Evolutionary conservation across 2,113 vertebrate species (phyloP), one percentile per base, ranked within the genome.

Genomic region (Cochlearius cochlearius): DNA sequence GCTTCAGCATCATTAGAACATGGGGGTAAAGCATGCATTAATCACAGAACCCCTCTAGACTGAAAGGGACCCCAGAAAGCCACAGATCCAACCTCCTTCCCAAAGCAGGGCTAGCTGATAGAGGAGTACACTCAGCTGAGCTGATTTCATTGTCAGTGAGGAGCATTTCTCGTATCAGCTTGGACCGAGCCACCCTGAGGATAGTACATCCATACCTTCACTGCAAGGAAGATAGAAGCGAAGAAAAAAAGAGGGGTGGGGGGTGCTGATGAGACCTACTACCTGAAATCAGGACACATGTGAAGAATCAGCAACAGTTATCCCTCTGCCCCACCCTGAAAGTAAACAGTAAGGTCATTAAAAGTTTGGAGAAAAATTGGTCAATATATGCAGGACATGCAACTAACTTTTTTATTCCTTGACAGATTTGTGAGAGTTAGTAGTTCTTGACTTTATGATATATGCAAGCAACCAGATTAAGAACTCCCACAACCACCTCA

Each of bases 1-100:
- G 29, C 69, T 68, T 83, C 55, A 66, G 27, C 38, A 41, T 62
- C 11, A 3, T 36, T 77, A 22, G 32, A 88, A 47, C 39, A 68
- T 0, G 1, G 3, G 19, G 5, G 9, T 41, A 60, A 74, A 38
- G 7, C 2, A 4, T 7, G 14, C 27, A 39, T 50, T 36, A 43
- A 34, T 43, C n/a, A 32, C 43, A 72, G 47, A 72, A 72, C 11
- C 22, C 25, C 47, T 78, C 36, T n/a, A 43, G 53, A 50, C 30
- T 58, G 21, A 75, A 88, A 75, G 30, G 23, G 6, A 29, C 19
- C 36, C 39, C 43, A 63, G 19, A 25, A 85, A 63, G 6, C 36
- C 6, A 34, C 5, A 1, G 25, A 79, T 21, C 14, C 39, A 55
- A 15, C 22, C 27, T 66, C 15, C 50, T 62, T 69, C 34, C 23